phyloP scores from a whole-genome alignment of 1,140 invertebrate species.

The Leptinotarsa undecemlineata region DNA sequence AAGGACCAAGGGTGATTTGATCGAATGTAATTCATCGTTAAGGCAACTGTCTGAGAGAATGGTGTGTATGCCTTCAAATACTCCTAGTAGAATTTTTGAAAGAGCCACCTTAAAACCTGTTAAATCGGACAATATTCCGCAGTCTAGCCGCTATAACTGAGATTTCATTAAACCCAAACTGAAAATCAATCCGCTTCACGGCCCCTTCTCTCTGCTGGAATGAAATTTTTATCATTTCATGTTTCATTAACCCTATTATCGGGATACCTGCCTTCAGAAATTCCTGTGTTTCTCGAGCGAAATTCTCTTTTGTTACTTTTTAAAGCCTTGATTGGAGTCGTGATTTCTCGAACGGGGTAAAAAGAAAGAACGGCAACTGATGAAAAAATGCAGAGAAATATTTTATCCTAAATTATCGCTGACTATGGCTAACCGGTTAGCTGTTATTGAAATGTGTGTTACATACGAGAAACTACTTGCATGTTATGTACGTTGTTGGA shows the following conservation, averaged over 20 bases:
- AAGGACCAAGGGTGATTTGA: background rate
- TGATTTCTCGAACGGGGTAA: slow-evolving; percentile 13
- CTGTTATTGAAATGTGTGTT: slow-evolving; percentile 27
- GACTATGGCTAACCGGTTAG: slow-evolving; percentile 27
- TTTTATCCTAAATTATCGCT: slow-evolving; percentile 20
- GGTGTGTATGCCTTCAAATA: background rate
- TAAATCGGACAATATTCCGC: slow-evolving; percentile 11
- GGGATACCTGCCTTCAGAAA: slow-evolving; percentile 26
- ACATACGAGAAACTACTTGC: slow-evolving; percentile 21
- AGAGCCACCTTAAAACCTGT: slow-evolving; percentile 6
- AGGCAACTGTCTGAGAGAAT: background rate
- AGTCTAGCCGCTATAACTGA: background rate
- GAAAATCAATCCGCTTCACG: slow-evolving; percentile 21
- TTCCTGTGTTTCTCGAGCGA: slow-evolving; percentile 22
- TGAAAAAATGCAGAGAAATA: slow-evolving; percentile 16
- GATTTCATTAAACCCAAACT: background rate
- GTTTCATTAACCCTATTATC: slow-evolving; percentile 33
- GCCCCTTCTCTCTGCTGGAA: slow-evolving; percentile 8
- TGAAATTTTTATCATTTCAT: slow-evolving; percentile 32
- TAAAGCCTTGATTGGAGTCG: slow-evolving; percentile 11
- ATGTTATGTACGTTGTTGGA: slow-evolving; percentile 22
- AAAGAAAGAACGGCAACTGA: slow-evolving; percentile 1
- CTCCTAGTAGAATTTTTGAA: background rate
- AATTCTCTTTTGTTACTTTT: slow-evolving; percentile 27
- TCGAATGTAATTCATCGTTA: background rate